Conservation (phyloP, 2,113 vertebrate genomes). For the Catharus minimus region DNA sequence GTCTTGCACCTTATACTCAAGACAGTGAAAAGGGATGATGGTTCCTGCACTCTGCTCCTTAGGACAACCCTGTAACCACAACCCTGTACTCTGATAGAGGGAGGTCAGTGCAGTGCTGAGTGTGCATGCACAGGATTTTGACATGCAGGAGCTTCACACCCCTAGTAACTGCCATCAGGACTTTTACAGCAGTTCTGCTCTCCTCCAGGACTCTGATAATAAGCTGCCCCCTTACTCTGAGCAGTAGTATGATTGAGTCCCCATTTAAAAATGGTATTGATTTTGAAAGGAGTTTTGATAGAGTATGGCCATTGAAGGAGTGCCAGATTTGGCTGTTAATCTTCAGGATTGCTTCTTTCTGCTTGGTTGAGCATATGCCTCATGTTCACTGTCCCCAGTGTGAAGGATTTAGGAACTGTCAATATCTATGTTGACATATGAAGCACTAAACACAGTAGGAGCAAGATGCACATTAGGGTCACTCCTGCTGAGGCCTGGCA, state of each 20-base stretch:
- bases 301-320: neutral
- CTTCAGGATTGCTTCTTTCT: constrained; percentile 47
- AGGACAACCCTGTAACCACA: neutral
- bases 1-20: neutral
- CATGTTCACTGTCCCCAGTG: neutral
- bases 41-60: neutral
- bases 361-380: constrained; percentile 7
- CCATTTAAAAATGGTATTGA: constrained; percentile 19
- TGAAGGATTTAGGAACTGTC: constrained; percentile 50
- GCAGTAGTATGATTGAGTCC: neutral
- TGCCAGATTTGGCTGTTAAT: constrained; percentile 44
- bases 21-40: neutral
- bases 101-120: neutral
- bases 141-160: neutral
- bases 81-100: neutral
- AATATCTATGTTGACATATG: neutral
- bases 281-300: constrained; percentile 38
- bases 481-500: neutral
- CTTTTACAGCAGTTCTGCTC: neutral
- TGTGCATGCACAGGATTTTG: neutral
- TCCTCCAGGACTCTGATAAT: neutral
- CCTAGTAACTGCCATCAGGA: neutral
- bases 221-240: neutral
- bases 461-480: neutral
- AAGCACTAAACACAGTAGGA: neutral